Conservation (phyloP, 2,797 vertebrate species). For the Phalanger gymnotis region DNA sequence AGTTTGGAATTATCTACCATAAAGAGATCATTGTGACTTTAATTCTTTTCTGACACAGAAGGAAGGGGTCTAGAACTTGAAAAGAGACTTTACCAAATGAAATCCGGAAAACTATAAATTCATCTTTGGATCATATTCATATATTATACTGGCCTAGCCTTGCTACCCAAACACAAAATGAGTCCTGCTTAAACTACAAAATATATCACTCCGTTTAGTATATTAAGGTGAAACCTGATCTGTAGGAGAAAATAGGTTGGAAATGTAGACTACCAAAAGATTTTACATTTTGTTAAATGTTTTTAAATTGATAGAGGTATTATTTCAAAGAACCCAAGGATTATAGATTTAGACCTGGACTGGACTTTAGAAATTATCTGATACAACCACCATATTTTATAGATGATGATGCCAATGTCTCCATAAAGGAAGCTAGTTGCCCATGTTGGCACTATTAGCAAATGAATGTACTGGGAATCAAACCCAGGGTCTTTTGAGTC, state of each 20-base stretch:
- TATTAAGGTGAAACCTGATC: not conserved
- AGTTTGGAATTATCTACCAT: constrained; percentile 10
- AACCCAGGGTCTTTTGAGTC: not conserved
- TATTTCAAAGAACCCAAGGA: constrained; percentile 13
- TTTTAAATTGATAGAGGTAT: constrained; percentile 18
- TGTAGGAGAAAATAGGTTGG: constrained; percentile 1
- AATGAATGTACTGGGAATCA: not conserved
- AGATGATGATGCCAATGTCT: not conserved
- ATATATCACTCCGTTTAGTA: not conserved
- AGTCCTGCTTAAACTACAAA: constrained; percentile 40
- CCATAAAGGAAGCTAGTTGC: not conserved
- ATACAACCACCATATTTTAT: not conserved
- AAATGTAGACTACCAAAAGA: constrained; percentile 17
- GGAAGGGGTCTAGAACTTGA: constrained; percentile 6
- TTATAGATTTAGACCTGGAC: not conserved
- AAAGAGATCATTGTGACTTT: constrained; percentile 47
- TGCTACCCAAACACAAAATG: not conserved
- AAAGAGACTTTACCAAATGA: not conserved
- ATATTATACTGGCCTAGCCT: not conserved
- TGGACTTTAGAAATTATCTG: not conserved
- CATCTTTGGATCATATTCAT: not conserved
- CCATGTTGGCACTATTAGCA: not conserved
- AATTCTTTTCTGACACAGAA: constrained; percentile 20
- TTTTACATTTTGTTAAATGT: constrained; percentile 50
- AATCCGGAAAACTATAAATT: not conserved